Percentiles rank a stretch among this genome's conserved stretches.
These are phyloP conservation scores for Raillietiella orientalis DNA, from an alignment of 2,888 invertebrate genomes.

Conservation along the genomic window DNA sequence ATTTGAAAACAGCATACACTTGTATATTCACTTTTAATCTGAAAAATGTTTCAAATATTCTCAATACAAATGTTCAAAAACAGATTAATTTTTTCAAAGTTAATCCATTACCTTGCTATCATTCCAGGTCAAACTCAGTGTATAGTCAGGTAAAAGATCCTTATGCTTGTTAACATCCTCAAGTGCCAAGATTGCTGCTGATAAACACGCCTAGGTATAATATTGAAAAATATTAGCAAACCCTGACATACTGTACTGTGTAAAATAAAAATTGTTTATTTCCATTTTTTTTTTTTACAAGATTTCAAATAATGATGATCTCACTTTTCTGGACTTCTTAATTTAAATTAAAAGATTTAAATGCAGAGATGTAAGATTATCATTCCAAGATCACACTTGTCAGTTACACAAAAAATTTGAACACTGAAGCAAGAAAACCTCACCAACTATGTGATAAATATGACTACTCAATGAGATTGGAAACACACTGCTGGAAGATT, in stretches of 20 bases:
- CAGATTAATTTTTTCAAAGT: too few relatives aligned
- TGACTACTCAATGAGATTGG: too few relatives aligned
- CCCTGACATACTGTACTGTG: neutral
- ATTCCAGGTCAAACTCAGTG: conserved; percentile 64
- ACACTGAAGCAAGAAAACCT: too few relatives aligned
- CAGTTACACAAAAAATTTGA: too few relatives aligned
- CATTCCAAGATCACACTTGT: neutral
- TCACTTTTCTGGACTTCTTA: neutral
- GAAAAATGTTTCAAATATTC: too few relatives aligned
- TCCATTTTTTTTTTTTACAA: neutral
- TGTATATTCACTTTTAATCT: too few relatives aligned
- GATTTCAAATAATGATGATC: neutral
- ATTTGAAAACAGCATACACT: too few relatives aligned
- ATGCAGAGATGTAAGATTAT: too few relatives aligned
- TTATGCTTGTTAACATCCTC: conserved; percentile 71
- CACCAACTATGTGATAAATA: too few relatives aligned
- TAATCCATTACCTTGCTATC: conserved; percentile 92
- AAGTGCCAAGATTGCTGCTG: conserved; percentile 81
- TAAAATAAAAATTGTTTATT: neutral
- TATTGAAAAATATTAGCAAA: neutral
- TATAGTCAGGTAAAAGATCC: conserved; percentile 67
- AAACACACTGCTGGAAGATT: too few relatives aligned
- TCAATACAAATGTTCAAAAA: too few relatives aligned
- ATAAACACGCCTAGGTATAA: conserved; percentile 46
- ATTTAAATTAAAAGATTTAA: neutral